Percentiles rank a stretch among this genome's conserved stretches.
These are phyloP conservation scores for Geodia barretti DNA, from an alignment of 37 sponge, comb jelly and placozoan species.

Conservation along the genomic window DNA sequence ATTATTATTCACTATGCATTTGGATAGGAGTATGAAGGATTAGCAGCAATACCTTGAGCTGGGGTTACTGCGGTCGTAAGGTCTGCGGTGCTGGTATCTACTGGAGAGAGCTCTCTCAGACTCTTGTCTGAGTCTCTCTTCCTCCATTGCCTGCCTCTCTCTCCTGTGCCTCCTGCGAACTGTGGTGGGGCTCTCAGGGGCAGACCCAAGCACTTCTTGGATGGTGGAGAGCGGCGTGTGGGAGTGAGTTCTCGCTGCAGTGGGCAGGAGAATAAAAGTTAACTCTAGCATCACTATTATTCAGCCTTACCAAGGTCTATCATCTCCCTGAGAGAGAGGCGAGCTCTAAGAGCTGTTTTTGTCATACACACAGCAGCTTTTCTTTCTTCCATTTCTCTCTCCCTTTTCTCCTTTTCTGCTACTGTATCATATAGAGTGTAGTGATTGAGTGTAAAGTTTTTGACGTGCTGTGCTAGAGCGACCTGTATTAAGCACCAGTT, in stretches of 20 bases:
- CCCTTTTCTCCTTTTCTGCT: not conserved
- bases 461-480: not conserved
- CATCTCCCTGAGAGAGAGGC: constrained; percentile 67
- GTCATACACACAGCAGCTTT: not conserved
- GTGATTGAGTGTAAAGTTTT: not conserved
- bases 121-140: not conserved
- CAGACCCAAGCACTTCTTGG: constrained; percentile 51
- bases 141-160: constrained; percentile 28
- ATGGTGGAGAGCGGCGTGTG: not conserved
- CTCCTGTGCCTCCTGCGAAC: constrained; percentile 36
- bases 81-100: constrained; percentile 1
- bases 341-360: constrained; percentile 15
- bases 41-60: constrained; percentile 6
- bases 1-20: no score
- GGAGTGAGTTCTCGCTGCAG: not conserved
- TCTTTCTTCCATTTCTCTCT: not conserved
- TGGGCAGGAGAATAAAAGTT: not conserved
- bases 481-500: constrained; percentile 49
- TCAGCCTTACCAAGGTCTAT: constrained; percentile 48
- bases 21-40: not conserved
- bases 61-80: not conserved
- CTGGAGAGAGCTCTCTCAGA: not conserved
- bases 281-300: not conserved
- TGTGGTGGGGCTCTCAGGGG: constrained; percentile 73
- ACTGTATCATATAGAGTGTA: not conserved